A percentile compares a stretch with the other conserved stretches of the same genome.
These are phyloP conservation scores for Cyclargus thomasi DNA, from an alignment of 1,140 invertebrate species.

Conservation along the genomic window DNA sequence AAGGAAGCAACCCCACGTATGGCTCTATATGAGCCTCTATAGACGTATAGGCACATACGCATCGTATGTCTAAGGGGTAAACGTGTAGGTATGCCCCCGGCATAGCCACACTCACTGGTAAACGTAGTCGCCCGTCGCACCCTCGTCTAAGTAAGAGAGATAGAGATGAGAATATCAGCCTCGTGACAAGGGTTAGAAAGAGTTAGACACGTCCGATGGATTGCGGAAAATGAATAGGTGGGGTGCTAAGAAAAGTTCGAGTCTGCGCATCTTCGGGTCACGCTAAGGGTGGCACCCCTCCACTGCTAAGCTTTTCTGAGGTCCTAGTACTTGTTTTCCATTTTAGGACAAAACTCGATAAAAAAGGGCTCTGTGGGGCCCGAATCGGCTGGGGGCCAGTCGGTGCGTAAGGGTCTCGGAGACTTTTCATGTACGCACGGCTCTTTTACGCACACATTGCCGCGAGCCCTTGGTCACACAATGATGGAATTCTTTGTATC, in stretches of 20 bases:
- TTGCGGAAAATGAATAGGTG: conserved; percentile 32
- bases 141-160: conserved; percentile 53
- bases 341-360: conserved; percentile 75
- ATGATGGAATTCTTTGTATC: too few species aligned
- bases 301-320: conserved; percentile 45
- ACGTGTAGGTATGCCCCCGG: conserved; percentile 41
- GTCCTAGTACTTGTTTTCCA: conserved; percentile 71
- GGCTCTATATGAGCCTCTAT: conserved; percentile 51
- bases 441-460: not conserved
- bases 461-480: not conserved
- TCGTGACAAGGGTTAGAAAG: conserved; percentile 46
- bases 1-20: conserved; percentile 57
- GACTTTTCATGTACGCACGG: not conserved
- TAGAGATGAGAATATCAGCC: conserved; percentile 35
- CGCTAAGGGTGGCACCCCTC: conserved; percentile 54
- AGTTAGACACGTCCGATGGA: conserved; percentile 46
- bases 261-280: conserved; percentile 64
- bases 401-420: not conserved
- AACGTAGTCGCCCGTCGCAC: conserved; percentile 34
- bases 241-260: conserved; percentile 50
- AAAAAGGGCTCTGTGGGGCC: conserved; percentile 56
- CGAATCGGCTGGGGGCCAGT: conserved; percentile 25
- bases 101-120: conserved; percentile 41
- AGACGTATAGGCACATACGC: conserved; percentile 57
- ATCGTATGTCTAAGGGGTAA: conserved; percentile 60